Base-by-base conservation (phyloP, 2,888 invertebrate genomes). In the Eledona agricola region DNA sequence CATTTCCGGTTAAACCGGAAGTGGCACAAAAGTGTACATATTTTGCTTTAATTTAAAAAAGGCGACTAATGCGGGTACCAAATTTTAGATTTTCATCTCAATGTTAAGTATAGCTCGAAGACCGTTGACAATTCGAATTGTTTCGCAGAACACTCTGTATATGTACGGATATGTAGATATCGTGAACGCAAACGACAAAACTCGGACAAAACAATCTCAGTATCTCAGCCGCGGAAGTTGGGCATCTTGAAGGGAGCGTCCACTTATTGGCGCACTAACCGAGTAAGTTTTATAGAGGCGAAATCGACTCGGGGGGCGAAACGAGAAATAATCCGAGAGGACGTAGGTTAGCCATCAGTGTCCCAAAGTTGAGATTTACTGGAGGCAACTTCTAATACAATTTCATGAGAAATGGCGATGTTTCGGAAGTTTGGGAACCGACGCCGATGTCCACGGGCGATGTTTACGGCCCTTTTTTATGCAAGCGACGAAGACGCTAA, bases 311-410 rank as follows among this genome's bases (percentile, higher is more conserved):
- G 7, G 37, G 45, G 42, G 47, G 42, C 38, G 40, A 47, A 52
- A 42, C 31, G 26, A 35, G 40, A 54, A 54, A 57, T 51, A 51
- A 54, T 57, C 47, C 45, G 47, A 20, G 20, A 42, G 28, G 54
- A 60, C 58, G 58, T 57, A 63, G 60, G 64, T 60, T 57, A 57
- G 59, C 57, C 58, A 63, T 64, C 62, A 61, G 62, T 62, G 64
- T 60, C 64, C 56, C 50, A 55, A 62, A 62, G 53, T 64, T 57
- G 57, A 63, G 64, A 65, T 66, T 66, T 64, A 66, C 57, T 64
- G 58, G 53, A 31, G 51, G 52, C 60, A 64, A 65, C 58, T 64
- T 65, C 63, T 64, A 64, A 65, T 63, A 62, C 64, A 63, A 64
- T 67, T 67, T 65, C 59, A 60, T 64, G 52, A 57, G 60, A 60